phyloP scores from a whole-genome alignment of 2,888 invertebrate species.

The Cynaeus angustus region DNA sequence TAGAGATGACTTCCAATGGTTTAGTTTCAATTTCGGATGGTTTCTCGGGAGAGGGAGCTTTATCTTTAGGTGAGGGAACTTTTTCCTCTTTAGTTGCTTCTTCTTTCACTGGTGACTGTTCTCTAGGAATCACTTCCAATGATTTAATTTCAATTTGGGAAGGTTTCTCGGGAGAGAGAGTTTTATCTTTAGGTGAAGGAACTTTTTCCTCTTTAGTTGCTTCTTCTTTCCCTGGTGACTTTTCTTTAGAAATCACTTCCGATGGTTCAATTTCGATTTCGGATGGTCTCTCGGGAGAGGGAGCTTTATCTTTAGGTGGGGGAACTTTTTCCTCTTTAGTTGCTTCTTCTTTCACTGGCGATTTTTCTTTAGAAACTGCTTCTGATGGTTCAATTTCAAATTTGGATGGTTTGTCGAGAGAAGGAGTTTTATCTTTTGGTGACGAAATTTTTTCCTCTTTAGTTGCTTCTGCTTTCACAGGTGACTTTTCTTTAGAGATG shows the following conservation, averaged over 20 bases:
- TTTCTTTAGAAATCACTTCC: too few relatives aligned
- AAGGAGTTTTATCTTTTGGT: slow-evolving; percentile 18
- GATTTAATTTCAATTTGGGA: not conserved
- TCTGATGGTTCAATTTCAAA: slow-evolving; percentile 7
- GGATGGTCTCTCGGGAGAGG: slow-evolving; percentile 1
- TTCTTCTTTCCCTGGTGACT: not conserved
- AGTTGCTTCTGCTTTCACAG: not conserved
- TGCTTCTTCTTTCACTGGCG: slow-evolving; percentile 13
- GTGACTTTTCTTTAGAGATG: not conserved
- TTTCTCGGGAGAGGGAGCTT: not conserved
- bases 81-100: not conserved
- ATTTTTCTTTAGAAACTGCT: slow-evolving; percentile 8
- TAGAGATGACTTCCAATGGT: not conserved
- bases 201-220: not conserved
- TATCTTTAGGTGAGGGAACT: not conserved
- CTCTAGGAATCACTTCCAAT: not conserved
- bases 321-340: not conserved
- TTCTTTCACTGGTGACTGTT: not conserved
- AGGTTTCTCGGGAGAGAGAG: not conserved
- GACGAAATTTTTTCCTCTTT: slow-evolving; percentile 6
- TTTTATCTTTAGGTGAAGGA: slow-evolving; percentile 1
- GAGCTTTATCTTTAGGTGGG: slow-evolving; percentile 8
- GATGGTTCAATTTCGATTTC: not conserved
- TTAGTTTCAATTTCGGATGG: not conserved
- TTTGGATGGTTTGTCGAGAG: slow-evolving; percentile 3